Base-by-base conservation (phyloP, 2,113 vertebrate genomes). In the Peromyscus polionotus region DNA sequence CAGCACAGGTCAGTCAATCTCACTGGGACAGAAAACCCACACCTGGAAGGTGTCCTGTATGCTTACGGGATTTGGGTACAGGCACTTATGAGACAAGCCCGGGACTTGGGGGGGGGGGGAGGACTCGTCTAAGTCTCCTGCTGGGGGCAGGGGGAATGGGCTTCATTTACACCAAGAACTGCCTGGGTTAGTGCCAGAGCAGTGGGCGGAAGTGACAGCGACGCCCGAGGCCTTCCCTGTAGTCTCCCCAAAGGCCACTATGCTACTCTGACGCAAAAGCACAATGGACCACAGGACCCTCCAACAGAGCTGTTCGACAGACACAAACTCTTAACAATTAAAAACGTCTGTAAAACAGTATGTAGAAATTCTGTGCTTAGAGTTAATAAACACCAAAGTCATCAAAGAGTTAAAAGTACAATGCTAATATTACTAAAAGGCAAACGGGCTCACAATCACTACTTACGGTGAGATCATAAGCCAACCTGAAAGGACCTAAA, bases 301-400 rank as follows among this genome's bases (percentile, higher is more conserved):
- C 86, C 65, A 65, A 86, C 92, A 22, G 4, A 91, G 36, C 42
- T 77, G 36, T 33, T 83, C 7, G 33, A 92, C 75, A 93, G 67
- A 95, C 4, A 79, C 12, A 93, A 81, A 93, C 22, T 81, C 77
- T 77, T 79, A 85, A 85, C 88, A 88, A 77, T 96, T 96, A 96
- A 95, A 96, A 97, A 7, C 97, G 95, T 96, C 89, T 73, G 97
- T 97, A 97, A 97, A 97, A 97, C 1, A 86, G 33, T 79, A 7
- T 70, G 59, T 94, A 63, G 36, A 90, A 95, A 97, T 70, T 54
- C 84, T 88, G 85, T 95, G 61, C 72, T 73, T 73, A 63, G 67
- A 80, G 28, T 75, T 84, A 59, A 79, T 88, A 61, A 73, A 89
- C 83, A 65, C 45, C 93, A 84, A 96, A 97, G 94, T 92, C 86